Percentiles rank a stretch among this genome's conserved stretches.
Conservation (phyloP, 2,888 invertebrate species). For the Folsomia candida region DNA sequence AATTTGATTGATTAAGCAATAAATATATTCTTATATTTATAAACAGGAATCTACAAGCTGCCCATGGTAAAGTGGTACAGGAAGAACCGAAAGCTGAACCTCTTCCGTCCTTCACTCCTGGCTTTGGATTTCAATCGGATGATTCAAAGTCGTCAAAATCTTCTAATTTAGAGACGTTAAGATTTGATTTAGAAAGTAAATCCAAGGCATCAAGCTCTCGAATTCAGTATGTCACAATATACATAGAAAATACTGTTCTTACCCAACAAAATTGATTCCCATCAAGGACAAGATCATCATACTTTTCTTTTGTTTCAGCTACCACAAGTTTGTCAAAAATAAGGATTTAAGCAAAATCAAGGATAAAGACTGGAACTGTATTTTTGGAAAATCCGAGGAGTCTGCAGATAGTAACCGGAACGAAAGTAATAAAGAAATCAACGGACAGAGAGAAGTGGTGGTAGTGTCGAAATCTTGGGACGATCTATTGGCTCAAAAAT, state of each 20-base stretch:
- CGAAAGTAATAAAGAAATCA: neutral
- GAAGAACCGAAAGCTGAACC: neutral
- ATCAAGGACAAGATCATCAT: too few relatives aligned
- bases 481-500: neutral
- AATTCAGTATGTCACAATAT: conserved; percentile 42
- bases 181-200: conserved; percentile 34
- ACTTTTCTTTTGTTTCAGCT: conserved; percentile 28
- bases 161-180: too few relatives aligned
- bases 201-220: conserved; percentile 41
- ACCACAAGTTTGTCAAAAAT: conserved; percentile 45
- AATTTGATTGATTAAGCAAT: too few relatives aligned
- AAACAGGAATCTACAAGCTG: conserved; percentile 10
- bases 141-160: neutral
- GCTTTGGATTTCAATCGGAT: neutral
- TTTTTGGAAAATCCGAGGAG: conserved; percentile 38
- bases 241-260: too few relatives aligned
- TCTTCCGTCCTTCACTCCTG: neutral
- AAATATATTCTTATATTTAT: too few relatives aligned
- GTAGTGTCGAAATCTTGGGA: too few relatives aligned
- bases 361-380: conserved; percentile 38
- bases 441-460: neutral
- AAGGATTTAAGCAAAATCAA: conserved; percentile 47
- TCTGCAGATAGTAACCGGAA: neutral
- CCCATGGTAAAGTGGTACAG: neutral
- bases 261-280: neutral